Evolutionary conservation across 2,797 vertebrate genomes (phyloP), one percentile per base, ranked within the genome.

Genomic region (Dicrostonyx torquatus): DNA sequence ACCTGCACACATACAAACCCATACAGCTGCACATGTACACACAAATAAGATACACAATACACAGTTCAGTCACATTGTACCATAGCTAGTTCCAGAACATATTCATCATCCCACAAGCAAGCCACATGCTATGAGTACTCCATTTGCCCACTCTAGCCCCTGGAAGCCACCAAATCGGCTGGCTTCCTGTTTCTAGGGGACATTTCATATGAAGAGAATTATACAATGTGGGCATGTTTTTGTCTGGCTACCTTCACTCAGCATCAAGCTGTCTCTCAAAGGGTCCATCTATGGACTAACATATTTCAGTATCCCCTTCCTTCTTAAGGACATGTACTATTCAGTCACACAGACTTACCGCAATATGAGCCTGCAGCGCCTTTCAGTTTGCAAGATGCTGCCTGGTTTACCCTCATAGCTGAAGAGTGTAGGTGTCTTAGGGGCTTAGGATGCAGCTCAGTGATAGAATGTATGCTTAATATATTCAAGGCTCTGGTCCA

Each of bases 181-280:
- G 76, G 9, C 82, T 83, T 64, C 92, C 80, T 90, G 48, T 72
- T 43, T 64, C 60, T 90, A 43, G 55, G 53, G 60, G 64, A 76
- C 24, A 37, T 83, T 94, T 90, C 24, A 29, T 43, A 73, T n/a
- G 29, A 66, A 84, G 60, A 70, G 83, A 50, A 53, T 86, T 37
- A 53, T 37, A 70, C 7, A 86, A 5, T 26, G 14, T 29, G 64
- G 4, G 40, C 22, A 15, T 55, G 55, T 8, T 15, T 86, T 37
- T 37, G 34, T 70, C 64, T 85, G 64, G 4, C 83, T 95, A 70
- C 43, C 62, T 94, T 86, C 89, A 89, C 45, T 72, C 77, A 88
- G 43, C 79, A 84, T 92, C 31, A 60, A 87, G 37, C n/a, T 89
- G 95, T 93, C 37, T 89, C 96, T 92, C 29, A 89, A 89, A 6